Conservation (phyloP, 1,140 invertebrate genomes). For the Belonocnema kinseyi region DNA sequence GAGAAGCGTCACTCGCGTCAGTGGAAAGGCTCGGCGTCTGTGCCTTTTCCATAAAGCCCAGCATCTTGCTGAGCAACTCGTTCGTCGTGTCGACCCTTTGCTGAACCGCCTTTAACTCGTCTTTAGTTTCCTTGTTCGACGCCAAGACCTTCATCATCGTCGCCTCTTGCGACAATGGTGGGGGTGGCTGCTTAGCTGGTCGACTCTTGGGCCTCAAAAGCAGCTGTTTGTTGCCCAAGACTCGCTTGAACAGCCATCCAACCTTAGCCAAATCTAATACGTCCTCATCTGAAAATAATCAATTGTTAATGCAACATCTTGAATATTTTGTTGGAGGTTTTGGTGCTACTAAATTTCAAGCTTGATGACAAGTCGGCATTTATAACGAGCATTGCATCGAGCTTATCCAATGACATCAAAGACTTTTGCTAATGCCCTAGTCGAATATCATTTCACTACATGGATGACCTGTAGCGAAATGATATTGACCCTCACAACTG, state of each 20-base stretch:
- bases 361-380: no score
- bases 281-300: no score
- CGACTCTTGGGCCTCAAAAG: neutral
- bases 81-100: constrained; percentile 6
- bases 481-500: no score
- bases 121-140: constrained; percentile 6
- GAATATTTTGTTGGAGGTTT: no score
- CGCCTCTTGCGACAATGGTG: neutral
- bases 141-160: neutral
- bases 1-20: neutral
- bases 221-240: constrained; percentile 5
- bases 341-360: no score
- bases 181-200: neutral
- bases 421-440: no score
- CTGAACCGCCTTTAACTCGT: constrained; percentile 15
- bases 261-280: neutral
- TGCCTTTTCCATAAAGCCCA: neutral
- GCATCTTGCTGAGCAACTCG: neutral
- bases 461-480: no score
- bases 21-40: neutral
- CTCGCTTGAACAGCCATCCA: neutral
- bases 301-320: no score
- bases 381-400: no score
- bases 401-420: no score
- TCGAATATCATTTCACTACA: no score